Evolutionary conservation across 2,888 invertebrate genomes (phyloP).

Genomic region (Aradus depressus): DNA sequence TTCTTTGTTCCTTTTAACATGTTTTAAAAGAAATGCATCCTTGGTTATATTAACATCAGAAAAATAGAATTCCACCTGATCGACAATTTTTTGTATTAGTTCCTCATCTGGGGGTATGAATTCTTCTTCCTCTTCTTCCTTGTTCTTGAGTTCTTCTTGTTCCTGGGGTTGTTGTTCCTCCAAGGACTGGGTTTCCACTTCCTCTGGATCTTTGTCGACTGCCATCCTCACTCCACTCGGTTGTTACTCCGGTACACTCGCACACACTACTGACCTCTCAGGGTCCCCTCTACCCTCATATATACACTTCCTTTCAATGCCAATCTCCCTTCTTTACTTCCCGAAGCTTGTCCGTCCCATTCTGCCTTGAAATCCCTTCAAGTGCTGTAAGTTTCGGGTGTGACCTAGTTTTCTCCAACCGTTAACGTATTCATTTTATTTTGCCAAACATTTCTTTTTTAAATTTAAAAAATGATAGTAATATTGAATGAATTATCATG

Average conservation of each 20-base stretch:
- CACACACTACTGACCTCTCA: constrained; percentile 3
- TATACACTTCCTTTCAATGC: constrained; percentile 25
- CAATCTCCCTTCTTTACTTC: constrained; percentile 20
- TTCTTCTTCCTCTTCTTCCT: constrained; percentile 41
- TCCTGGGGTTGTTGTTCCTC: constrained; percentile 33
- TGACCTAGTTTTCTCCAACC: constrained; percentile 20
- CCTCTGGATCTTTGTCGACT: constrained; percentile 7
- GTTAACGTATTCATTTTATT: too few species aligned
- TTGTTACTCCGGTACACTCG: constrained; percentile 7
- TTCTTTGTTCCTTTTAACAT: constrained; percentile 88
- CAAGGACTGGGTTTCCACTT: constrained; percentile 46
- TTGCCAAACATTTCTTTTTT: too few species aligned
- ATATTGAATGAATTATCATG: too few species aligned
- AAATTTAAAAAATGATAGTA: too few species aligned
- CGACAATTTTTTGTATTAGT: constrained; percentile 62
- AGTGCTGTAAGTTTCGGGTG: constrained; percentile 11
- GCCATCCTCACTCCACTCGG: neutral
- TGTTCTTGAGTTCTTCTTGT: neutral
- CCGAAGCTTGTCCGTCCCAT: constrained; percentile 8
- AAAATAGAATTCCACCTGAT: constrained; percentile 91
- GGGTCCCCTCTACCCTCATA: constrained; percentile 23
- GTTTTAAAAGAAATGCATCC: constrained; percentile 89
- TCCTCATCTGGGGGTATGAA: constrained; percentile 60
- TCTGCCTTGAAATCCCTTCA: constrained; percentile 19
- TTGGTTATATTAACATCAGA: constrained; percentile 90